phyloP scores from a whole-genome alignment of 2,888 invertebrate genomes.

The Tetheella fluctuosa region DNA sequence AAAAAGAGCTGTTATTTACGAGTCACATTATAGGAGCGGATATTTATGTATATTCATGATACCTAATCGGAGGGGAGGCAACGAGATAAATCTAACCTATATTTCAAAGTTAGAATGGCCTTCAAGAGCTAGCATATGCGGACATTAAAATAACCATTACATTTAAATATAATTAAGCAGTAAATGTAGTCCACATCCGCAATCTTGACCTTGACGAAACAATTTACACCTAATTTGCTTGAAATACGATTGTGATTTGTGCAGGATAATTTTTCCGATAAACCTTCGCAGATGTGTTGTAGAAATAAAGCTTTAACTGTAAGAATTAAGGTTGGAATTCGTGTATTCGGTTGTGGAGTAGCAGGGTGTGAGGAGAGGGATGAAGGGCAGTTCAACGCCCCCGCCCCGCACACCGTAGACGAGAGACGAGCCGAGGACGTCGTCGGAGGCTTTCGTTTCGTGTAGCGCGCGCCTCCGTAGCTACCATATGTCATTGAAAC shows the following conservation, averaged over 20 bases:
- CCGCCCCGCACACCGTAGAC: constrained; percentile 41
- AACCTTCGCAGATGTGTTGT: constrained; percentile 47
- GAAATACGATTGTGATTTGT: constrained; percentile 67
- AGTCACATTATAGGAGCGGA: too few relatives aligned
- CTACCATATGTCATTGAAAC: constrained; percentile 44
- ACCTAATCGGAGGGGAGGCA: too few relatives aligned
- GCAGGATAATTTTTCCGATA: constrained; percentile 66
- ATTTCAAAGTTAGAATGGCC: background rate
- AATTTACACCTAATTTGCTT: constrained; percentile 66
- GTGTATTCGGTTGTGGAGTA: constrained; percentile 43
- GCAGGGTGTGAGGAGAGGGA: constrained; percentile 47
- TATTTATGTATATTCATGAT: too few relatives aligned
- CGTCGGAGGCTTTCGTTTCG: constrained; percentile 38
- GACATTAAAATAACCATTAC: constrained; percentile 29
- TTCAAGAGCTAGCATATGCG: background rate
- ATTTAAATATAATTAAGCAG: constrained; percentile 32
- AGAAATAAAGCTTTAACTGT: constrained; percentile 54
- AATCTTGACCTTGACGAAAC: constrained; percentile 44
- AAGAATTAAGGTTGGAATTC: constrained; percentile 67
- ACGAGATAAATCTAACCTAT: too few relatives aligned
- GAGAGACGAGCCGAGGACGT: constrained; percentile 32
- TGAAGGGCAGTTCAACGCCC: constrained; percentile 69
- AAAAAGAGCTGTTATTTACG: too few relatives aligned
- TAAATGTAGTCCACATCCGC: constrained; percentile 32
- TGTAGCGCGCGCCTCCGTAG: constrained; percentile 24